phyloP scores from a whole-genome alignment of 1,140 invertebrate species.

The Drosophila setifemur region DNA sequence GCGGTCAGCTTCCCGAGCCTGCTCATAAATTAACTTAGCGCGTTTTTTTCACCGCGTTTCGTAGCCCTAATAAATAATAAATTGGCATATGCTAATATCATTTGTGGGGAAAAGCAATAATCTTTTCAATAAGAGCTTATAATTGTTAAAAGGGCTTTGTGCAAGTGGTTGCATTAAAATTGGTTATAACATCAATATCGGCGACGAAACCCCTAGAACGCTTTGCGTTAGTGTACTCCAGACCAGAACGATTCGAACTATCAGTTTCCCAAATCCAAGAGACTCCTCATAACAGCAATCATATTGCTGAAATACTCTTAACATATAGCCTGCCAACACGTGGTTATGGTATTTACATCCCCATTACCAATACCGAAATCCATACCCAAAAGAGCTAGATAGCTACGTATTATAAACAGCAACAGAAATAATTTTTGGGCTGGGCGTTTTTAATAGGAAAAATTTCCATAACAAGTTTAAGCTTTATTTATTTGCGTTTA shows the following conservation, averaged over 20 bases:
- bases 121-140: constrained; percentile 38
- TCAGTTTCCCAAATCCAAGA: constrained; percentile 27
- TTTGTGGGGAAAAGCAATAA: constrained; percentile 61
- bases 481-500: constrained; percentile 9
- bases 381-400: constrained; percentile 17
- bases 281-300: constrained; percentile 68
- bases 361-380: constrained; percentile 2
- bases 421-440: constrained; percentile 24
- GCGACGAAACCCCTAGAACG: constrained; percentile 39
- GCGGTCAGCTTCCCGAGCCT: constrained; percentile 5
- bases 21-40: constrained; percentile 16
- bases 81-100: constrained; percentile 68
- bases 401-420: constrained; percentile 9
- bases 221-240: constrained; percentile 45
- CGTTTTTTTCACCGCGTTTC: constrained; percentile 39
- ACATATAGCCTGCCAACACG: constrained; percentile 57
- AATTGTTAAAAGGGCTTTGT: constrained; percentile 27
- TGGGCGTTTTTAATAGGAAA: constrained; percentile 69
- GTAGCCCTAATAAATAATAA: constrained; percentile 64
- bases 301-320: constrained; percentile 42
- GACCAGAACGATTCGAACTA: constrained; percentile 56
- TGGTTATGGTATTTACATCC: constrained; percentile 55
- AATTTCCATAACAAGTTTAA: constrained; percentile 38
- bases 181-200: constrained; percentile 27
- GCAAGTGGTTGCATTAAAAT: constrained; percentile 45